These are phyloP conservation scores for Botrylloides violaceus DNA, from an alignment of 23 tunicate species.

Conservation along the genomic window DNA sequence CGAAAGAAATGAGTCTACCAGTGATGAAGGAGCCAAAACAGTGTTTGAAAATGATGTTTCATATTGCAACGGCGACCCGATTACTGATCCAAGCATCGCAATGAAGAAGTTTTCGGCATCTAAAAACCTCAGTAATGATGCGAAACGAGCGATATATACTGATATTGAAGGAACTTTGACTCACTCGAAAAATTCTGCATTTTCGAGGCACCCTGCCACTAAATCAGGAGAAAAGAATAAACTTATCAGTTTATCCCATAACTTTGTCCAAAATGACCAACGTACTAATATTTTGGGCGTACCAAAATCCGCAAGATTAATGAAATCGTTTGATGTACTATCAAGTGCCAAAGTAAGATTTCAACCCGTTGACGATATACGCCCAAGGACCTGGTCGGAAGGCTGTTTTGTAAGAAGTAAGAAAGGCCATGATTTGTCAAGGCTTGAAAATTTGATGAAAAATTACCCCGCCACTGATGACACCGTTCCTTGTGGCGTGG, in stretches of 20 bases:
- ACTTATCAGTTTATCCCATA: neutral
- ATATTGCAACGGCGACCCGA: neutral
- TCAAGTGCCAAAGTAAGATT: neutral
- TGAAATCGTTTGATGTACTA: neutral
- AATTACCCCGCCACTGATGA: neutral
- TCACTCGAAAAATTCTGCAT: conserved; percentile 1
- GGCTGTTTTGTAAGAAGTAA: conserved; percentile 19
- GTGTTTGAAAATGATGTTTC: neutral
- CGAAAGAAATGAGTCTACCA: neutral
- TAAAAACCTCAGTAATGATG: neutral
- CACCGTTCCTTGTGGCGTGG: neutral
- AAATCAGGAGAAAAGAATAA: neutral
- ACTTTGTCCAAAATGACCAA: neutral
- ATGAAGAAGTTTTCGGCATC: too few species aligned
- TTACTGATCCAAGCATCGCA: too few species aligned
- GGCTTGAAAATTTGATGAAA: neutral
- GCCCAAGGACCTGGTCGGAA: conserved; percentile 61
- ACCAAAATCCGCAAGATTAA: neutral
- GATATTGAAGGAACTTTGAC: neutral
- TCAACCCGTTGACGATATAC: neutral
- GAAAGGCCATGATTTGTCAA: neutral
- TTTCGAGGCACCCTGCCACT: neutral
- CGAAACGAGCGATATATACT: neutral
- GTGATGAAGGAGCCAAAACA: neutral
- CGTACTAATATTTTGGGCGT: neutral